Base-by-base conservation (phyloP, 2,888 invertebrate species). In the Pseudanteris insignis region DNA sequence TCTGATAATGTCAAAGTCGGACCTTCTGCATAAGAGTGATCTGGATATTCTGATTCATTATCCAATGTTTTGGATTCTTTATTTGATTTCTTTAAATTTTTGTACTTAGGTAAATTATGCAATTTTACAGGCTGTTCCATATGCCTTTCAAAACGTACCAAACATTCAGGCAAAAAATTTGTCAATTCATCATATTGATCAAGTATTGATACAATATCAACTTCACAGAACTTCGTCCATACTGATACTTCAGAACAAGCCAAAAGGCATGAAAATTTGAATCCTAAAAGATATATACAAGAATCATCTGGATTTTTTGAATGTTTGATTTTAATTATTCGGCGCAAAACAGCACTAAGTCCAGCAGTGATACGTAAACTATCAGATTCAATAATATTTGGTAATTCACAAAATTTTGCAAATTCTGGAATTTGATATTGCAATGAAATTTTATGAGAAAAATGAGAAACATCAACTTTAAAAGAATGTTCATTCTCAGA, bases 211-310 rank as follows among this genome's bases (percentile, higher is more conserved):
- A 90, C 84, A 30, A 94, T 81, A 74, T 94, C 91, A 2, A 91
- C 84, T 83, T 96, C 96, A 83, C 96, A 96, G 76, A 94, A 94
- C 71, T 89, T 90, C 0, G 95, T 96, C 95, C 94, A 95, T 26
- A 91, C 83, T 5, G 94, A 93, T 5, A 86, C 85, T 81, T 94
- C 94, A 14, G 92, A 89, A 43, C 92, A 92, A 1, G 93, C 89
- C 70, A 90, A 84, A 8, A 94, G 81, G 72, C 93, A 93, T 43
- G 89, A 86, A 60, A 86, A 86, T 58, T 92, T 87, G 72, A 93
- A 94, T 1, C 94, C 93, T 8, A 94, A 81, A 29, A 93, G 78
- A 11, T 83, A 81, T 38, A 83, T 82, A 32, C 82, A 82, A 38
- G 81, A 55, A 46, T 77, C 73, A 0, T 71, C 62, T 12, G 79